Base-by-base conservation (phyloP, 1,140 invertebrate genomes). In the Apis dorsata region DNA sequence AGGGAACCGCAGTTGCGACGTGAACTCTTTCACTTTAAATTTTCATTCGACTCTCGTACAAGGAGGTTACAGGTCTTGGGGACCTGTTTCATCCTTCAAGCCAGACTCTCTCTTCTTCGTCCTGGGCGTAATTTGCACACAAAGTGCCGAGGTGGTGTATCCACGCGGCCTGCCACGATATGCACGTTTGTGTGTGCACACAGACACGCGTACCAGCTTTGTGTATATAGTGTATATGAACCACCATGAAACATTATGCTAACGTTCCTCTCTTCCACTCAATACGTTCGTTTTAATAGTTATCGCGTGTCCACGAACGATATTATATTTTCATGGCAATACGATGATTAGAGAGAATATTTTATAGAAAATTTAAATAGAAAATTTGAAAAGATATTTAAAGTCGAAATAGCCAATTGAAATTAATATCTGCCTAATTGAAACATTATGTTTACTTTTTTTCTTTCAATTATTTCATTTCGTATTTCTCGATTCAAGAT, bases 111-210 rank as follows among this genome's bases (percentile, higher is more conserved):
- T 90, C 89, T 89, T 90, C 90, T 88, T 87, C 85, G 85, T 90
- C 86, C 89, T 91, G 86, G 70, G 88, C 85, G 92, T 91, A 93
- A 93, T 93, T 93, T 93, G 93, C 93, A 93, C 92, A 93, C 92
- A 93, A 93, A 93, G 92, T 93, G 90, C 91, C 85, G 87, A 80
- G 81, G 88, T 88, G 88, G 83, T 86, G 89, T 90, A 86, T 82
- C 86, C 15, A 86, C 78, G 78, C 85, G 76, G 86, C 89, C 84
- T 88, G 86, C 85, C 86, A 84, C 78, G 73, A 84, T 87, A 86
- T 70, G 13, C 13, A 85, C 85, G 83, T 88, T 79, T 79, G 69
- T 72, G 49, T 83, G 49, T 83, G 70, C 80, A 59, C 53, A 19
- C 8, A 75, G 28, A 66, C 72, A 24, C n/a, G 62, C 73, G 75